Conservation (phyloP, 2,797 vertebrate species). For the Poeciliopsis gracilis region DNA sequence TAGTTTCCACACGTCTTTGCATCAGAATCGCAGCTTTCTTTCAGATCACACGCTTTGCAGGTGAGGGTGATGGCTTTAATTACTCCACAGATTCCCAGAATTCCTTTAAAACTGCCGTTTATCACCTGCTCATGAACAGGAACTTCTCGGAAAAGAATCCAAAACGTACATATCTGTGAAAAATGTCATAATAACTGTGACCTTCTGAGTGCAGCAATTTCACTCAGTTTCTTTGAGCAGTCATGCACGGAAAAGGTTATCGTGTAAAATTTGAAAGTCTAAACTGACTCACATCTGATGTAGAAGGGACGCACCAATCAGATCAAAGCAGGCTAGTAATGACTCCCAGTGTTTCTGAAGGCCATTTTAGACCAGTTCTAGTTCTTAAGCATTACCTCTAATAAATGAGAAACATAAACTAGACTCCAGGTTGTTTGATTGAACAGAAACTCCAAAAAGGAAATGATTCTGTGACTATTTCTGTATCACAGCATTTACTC, state of each 20-base stretch:
- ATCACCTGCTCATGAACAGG: conserved; percentile 12
- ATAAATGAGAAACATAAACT: background rate
- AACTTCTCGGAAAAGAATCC: background rate
- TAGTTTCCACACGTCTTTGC: conserved; percentile 31
- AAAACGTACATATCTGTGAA: background rate
- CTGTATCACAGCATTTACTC: background rate
- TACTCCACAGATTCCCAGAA: background rate
- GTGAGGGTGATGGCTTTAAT: background rate
- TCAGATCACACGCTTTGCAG: background rate
- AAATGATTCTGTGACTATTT: background rate
- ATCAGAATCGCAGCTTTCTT: conserved; percentile 46
- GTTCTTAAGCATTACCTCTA: background rate
- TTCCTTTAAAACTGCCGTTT: background rate
- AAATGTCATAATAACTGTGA: background rate
- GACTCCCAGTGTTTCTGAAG: background rate
- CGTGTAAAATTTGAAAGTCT: background rate
- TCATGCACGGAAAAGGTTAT: background rate
- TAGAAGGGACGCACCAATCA: background rate
- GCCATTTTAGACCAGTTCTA: background rate
- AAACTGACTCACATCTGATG: background rate
- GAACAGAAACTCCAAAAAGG: background rate
- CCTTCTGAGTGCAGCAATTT: background rate
- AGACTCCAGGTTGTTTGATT: background rate
- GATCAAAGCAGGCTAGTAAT: background rate
- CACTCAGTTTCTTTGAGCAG: background rate